Percentiles rank a stretch among this genome's conserved stretches.
Evolutionary conservation across 2,797 vertebrate genomes (phyloP).

Genomic region (Diceros bicornis): DNA sequence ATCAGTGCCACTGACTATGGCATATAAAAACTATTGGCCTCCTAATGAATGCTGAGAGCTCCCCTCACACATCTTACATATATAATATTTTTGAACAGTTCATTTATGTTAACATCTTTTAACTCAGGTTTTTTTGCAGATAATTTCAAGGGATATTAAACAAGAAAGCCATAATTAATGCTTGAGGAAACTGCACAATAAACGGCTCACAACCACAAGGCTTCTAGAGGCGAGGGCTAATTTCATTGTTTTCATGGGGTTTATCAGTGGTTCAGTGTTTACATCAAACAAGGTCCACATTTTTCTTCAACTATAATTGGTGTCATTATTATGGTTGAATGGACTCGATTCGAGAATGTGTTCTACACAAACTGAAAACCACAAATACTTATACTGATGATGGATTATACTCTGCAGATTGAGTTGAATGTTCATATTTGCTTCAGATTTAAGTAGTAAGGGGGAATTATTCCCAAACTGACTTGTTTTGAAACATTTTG

Average conservation of each 20-base stretch:
- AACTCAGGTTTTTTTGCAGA: background rate
- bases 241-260: background rate
- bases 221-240: background rate
- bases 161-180: slow-evolving; percentile 2
- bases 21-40: background rate
- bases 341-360: background rate
- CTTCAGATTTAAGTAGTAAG: background rate
- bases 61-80: background rate
- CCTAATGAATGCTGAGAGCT: background rate
- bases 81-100: slow-evolving; percentile 3
- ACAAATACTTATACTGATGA: background rate
- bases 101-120: background rate
- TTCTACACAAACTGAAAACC: background rate
- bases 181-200: background rate
- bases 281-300: background rate
- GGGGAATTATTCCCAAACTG: background rate
- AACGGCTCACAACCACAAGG: background rate
- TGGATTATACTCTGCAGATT: background rate
- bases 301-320: background rate
- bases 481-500: slow-evolving; percentile 17
- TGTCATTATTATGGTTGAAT: background rate
- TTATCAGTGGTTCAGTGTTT: background rate
- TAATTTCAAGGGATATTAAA: slow-evolving; percentile 20
- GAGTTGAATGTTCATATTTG: background rate
- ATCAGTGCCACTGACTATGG: background rate